These are phyloP conservation scores for Agraylea sexmaculata DNA, from an alignment of 1,140 invertebrate genomes.

Conservation along the genomic window DNA sequence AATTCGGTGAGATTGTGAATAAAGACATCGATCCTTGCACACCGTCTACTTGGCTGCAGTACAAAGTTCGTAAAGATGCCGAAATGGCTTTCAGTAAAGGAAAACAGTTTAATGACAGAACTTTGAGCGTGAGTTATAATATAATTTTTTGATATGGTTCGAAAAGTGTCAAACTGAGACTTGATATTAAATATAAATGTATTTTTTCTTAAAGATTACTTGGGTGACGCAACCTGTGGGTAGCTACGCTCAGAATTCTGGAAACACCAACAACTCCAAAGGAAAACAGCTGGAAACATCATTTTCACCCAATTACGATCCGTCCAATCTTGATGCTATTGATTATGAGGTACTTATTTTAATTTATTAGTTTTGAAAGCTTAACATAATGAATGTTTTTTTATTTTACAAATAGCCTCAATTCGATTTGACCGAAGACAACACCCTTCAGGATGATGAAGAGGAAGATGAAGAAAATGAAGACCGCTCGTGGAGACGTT, in stretches of 20 bases:
- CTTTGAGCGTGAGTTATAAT: slow-evolving; percentile 13
- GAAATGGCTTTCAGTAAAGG: slow-evolving; percentile 55
- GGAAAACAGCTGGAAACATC: not conserved
- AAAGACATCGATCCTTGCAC: slow-evolving; percentile 52
- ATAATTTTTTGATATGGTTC: slow-evolving; percentile 2
- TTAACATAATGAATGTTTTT: not conserved
- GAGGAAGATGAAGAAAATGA: slow-evolving; percentile 49
- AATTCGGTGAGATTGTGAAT: slow-evolving; percentile 60
- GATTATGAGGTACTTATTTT: slow-evolving; percentile 9
- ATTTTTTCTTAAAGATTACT: slow-evolving; percentile 7
- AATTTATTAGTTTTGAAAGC: not conserved
- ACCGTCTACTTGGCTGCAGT: slow-evolving; percentile 58
- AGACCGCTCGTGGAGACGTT: slow-evolving; percentile 48
- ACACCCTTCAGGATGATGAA: slow-evolving; percentile 41
- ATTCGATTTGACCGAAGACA: slow-evolving; percentile 29
- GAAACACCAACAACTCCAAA: not conserved
- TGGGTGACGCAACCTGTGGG: slow-evolving; percentile 8
- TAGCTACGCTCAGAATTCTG: not conserved
- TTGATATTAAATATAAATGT: not conserved
- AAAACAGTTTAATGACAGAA: slow-evolving; percentile 47
- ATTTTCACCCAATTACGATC: not conserved
- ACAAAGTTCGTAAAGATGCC: slow-evolving; percentile 59
- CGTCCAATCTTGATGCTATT: slow-evolving; percentile 2
- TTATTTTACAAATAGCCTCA: slow-evolving; percentile 6
- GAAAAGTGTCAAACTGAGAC: not conserved